A percentile compares a stretch with the other conserved stretches of the same genome.
These are phyloP conservation scores for Catostylus mosaicus DNA, from an alignment of 30 jellyfish, hydroid and myxozoan genomes.

Conservation along the genomic window DNA sequence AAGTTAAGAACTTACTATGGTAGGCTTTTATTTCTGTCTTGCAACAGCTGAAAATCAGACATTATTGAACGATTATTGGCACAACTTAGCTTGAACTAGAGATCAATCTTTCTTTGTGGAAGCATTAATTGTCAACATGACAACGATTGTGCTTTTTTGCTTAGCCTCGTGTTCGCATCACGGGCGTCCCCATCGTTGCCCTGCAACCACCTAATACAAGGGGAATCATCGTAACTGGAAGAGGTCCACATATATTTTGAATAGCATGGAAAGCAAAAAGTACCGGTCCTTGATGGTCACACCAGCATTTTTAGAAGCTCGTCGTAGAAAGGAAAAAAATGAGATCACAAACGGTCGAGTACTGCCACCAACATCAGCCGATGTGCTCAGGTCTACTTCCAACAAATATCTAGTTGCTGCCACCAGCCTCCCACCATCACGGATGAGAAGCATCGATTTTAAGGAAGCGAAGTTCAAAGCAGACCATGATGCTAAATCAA, in stretches of 20 bases:
- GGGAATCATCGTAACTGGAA: not conserved
- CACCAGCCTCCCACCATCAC: not conserved
- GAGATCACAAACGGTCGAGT: conserved; percentile 66
- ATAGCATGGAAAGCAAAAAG: conserved; percentile 36
- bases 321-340: conserved; percentile 49
- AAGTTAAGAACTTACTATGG: conserved; percentile 79
- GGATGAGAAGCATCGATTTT: not conserved
- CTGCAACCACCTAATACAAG: not conserved
- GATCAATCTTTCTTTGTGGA: no score
- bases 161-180: not conserved
- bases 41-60: conserved; percentile 69
- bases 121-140: not conserved
- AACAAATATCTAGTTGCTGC: not conserved
- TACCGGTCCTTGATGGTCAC: conserved; percentile 63
- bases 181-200: conserved; percentile 10
- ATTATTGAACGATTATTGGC: not conserved
- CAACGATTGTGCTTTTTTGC: not conserved
- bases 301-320: conserved; percentile 78
- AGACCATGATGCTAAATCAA: not conserved
- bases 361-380: conserved; percentile 42
- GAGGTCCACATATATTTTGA: not conserved
- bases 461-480: not conserved
- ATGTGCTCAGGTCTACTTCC: not conserved
- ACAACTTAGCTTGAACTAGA: not conserved
- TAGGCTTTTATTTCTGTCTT: conserved; percentile 59